These are phyloP conservation scores for Drosophila helvetica DNA, from an alignment of 2,888 invertebrate genomes.

Conservation along the genomic window DNA sequence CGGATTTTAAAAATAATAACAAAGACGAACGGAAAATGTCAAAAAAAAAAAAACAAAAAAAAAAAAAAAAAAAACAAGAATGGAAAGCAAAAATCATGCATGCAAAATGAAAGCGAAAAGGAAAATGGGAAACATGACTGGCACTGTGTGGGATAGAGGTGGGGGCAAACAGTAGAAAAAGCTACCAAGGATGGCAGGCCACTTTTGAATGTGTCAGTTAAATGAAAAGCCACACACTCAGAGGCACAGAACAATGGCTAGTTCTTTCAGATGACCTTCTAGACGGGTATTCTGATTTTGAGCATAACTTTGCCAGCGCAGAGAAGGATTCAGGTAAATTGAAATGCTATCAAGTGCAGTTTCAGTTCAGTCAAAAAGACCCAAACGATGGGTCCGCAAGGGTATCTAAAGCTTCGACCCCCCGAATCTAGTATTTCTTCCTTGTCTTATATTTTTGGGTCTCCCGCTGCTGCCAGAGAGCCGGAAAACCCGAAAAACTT, in stretches of 20 bases:
- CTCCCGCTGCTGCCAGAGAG: neutral
- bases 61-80: conserved; percentile 4
- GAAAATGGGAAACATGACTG: conserved; percentile 37
- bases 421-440: neutral
- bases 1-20: conserved; percentile 66
- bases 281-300: neutral
- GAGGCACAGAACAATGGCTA: conserved; percentile 35
- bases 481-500: conserved; percentile 39
- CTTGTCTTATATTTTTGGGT: neutral
- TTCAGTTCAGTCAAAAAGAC: too few relatives aligned
- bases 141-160: conserved; percentile 1
- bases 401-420: neutral
- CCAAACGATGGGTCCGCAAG: neutral
- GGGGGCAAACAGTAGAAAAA: conserved; percentile 8
- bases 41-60: conserved; percentile 43
- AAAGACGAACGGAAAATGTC: conserved; percentile 42
- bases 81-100: conserved; percentile 54
- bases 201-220: conserved; percentile 71
- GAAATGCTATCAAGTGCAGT: too few relatives aligned
- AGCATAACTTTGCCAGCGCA: neutral
- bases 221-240: conserved; percentile 34
- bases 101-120: conserved; percentile 66
- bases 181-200: conserved; percentile 61
- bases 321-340: too few relatives aligned
- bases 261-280: conserved; percentile 13